Percentiles rank a stretch among this genome's conserved stretches.
These are phyloP conservation scores for Magallana angulata DNA, from an alignment of 1,140 invertebrate species.

Conservation along the genomic window DNA sequence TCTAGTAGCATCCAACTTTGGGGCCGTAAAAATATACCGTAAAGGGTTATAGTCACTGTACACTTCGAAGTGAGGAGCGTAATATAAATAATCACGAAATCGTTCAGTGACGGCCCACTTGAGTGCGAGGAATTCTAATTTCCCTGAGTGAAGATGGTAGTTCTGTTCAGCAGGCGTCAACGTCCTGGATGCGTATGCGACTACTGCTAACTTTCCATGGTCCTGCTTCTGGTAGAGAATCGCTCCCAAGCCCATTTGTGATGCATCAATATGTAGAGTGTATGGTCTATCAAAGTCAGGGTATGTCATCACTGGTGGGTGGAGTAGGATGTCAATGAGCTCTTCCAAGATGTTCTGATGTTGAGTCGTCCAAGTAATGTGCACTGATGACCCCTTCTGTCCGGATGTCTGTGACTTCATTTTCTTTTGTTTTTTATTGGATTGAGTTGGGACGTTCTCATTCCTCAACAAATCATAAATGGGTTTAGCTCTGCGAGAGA, in stretches of 20 bases:
- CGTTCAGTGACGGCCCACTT: slow-evolving; percentile 51
- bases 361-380: slow-evolving; percentile 10
- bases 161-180: slow-evolving; percentile 58
- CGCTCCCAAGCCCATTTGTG: slow-evolving; percentile 77
- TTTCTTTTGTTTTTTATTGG: slow-evolving; percentile 45
- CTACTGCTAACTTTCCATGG: slow-evolving; percentile 35
- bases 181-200: slow-evolving; percentile 36
- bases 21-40: no score
- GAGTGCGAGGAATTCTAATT: slow-evolving; percentile 55
- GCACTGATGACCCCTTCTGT: slow-evolving; percentile 41
- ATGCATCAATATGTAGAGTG: slow-evolving; percentile 78
- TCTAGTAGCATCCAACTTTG: no score
- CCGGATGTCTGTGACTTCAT: background rate
- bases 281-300: no score
- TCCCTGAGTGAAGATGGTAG: slow-evolving; percentile 59
- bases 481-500: slow-evolving; percentile 10
- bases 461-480: slow-evolving; percentile 60
- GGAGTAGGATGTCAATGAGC: no score
- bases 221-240: slow-evolving; percentile 76
- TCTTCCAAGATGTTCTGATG: no score
- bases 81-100: slow-evolving; percentile 53
- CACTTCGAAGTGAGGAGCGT: slow-evolving; percentile 45
- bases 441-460: background rate
- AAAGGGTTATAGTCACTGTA: background rate
- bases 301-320: no score